A percentile compares a stretch with the other conserved stretches of the same genome.
Conservation (phyloP, 2,888 invertebrate genomes). For the Zootermopsis nevadensis region DNA sequence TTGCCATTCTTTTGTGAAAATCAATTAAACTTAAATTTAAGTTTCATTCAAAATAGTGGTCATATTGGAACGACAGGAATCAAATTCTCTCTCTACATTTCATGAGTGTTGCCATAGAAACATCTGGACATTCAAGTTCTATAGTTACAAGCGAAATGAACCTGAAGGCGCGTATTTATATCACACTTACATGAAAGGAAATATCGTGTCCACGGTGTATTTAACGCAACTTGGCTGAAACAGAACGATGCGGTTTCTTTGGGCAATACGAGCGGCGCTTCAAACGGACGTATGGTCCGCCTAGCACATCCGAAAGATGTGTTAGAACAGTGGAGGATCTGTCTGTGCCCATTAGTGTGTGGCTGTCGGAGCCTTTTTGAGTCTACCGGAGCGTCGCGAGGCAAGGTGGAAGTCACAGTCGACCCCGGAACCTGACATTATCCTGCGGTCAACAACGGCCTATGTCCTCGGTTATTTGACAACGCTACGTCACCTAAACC, state of each 20-base stretch:
- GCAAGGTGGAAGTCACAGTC: constrained; percentile 1
- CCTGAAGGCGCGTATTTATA: background rate
- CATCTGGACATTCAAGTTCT: no score
- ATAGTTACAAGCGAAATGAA: no score
- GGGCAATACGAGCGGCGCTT: background rate
- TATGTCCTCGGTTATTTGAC: background rate
- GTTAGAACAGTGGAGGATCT: background rate
- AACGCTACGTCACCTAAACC: no score
- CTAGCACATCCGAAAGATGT: background rate
- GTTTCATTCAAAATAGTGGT: no score
- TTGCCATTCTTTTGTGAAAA: no score
- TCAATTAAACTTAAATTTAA: no score
- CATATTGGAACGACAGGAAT: no score
- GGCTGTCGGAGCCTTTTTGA: background rate
- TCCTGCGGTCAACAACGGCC: background rate
- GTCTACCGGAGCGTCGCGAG: background rate
- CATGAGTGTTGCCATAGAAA: no score
- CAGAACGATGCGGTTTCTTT: background rate
- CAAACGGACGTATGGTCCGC: constrained; percentile 12
- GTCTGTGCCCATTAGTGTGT: background rate
- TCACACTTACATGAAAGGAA: constrained; percentile 10
- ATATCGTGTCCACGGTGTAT: background rate
- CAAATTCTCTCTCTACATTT: no score
- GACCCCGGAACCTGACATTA: background rate
- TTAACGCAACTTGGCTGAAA: background rate